A percentile compares a stretch with the other conserved stretches of the same genome.
Conservation (phyloP, 2,888 invertebrate genomes). For the Himalopsyche kuldschensis region DNA sequence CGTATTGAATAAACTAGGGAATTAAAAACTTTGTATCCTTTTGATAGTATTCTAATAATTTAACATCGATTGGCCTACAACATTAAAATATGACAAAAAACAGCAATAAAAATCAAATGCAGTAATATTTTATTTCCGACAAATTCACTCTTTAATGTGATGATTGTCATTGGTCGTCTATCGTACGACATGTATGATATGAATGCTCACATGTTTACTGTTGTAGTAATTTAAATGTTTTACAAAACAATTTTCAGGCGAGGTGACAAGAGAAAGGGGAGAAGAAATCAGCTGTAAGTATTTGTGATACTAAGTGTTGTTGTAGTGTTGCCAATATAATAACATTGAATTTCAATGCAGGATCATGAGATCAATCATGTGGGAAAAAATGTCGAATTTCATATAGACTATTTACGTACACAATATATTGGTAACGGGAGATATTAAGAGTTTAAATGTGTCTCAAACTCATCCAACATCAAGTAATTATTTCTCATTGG, state of each 20-base stretch:
- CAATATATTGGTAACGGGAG: no score
- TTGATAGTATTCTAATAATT: no score
- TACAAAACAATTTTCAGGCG: constrained; percentile 61
- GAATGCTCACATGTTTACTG: constrained; percentile 25
- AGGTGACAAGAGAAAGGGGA: constrained; percentile 73
- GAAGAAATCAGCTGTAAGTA: constrained; percentile 79
- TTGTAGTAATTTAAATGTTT: constrained; percentile 33
- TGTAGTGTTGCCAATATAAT: constrained; percentile 2
- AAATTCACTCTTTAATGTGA: background rate
- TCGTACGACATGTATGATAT: background rate
- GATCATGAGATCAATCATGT: background rate
- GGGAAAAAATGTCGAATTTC: background rate
- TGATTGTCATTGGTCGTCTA: background rate
- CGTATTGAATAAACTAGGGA: no score
- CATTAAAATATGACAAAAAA: no score
- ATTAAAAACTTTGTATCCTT: no score
- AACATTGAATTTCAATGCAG: background rate
- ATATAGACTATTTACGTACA: no score
- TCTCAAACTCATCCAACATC: no score
- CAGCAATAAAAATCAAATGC: background rate
- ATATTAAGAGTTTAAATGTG: no score
- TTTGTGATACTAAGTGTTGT: constrained; percentile 16
- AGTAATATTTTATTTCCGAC: background rate
- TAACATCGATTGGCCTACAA: no score
- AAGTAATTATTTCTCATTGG: no score